Percentiles rank a stretch among this genome's conserved stretches.
Conservation (phyloP, 2,888 invertebrate species). For the Morinoia aosen region DNA sequence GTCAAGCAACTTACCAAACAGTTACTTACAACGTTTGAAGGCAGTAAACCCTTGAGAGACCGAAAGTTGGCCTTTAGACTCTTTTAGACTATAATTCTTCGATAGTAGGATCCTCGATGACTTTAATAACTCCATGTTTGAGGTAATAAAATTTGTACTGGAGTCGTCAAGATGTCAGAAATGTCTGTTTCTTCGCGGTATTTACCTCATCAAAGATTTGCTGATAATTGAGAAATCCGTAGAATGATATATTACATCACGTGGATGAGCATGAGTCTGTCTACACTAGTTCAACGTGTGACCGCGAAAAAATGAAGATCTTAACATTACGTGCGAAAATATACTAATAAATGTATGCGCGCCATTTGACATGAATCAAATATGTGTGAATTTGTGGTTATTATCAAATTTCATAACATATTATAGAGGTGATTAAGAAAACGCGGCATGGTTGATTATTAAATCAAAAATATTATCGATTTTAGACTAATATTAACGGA, state of each 20-base stretch:
- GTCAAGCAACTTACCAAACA: no score
- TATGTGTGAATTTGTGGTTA: not conserved
- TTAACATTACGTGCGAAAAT: not conserved
- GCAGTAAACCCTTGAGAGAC: no score
- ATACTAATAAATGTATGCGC: no score
- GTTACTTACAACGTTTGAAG: no score
- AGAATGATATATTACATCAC: not conserved
- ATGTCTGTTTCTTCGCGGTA: not conserved
- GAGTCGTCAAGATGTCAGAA: not conserved
- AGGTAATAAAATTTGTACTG: not conserved
- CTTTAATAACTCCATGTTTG: not conserved
- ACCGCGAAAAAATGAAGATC: not conserved
- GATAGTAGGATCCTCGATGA: not conserved
- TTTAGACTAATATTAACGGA: not conserved
- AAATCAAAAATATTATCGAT: not conserved
- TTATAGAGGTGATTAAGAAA: not conserved
- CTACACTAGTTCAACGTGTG: not conserved
- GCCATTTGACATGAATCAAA: not conserved
- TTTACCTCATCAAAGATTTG: no score
- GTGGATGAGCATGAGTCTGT: not conserved
- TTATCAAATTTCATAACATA: not conserved
- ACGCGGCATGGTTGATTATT: not conserved
- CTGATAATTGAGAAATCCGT: not conserved
- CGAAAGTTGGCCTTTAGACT: no score
- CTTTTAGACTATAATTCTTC: no score